Evolutionary conservation across 2,888 invertebrate species (phyloP), one percentile per base, ranked within the genome.

Genomic region (Agrenia bidenticulata): DNA sequence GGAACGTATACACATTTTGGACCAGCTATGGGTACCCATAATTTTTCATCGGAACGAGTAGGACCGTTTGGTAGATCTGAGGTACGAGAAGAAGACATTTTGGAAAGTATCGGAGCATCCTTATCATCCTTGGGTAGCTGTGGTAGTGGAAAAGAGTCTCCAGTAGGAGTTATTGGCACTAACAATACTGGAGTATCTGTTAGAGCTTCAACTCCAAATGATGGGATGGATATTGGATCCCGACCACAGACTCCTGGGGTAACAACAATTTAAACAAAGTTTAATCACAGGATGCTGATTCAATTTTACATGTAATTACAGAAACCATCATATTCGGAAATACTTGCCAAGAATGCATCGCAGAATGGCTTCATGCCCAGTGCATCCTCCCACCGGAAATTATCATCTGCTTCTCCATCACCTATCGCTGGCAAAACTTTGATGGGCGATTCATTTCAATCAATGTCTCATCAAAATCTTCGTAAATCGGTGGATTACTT

Each of bases 1-100:
- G 76, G 76, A 54, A 73, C 72, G 39, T 76, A 76, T 57, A 76
- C 73, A 21, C 75, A 74, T 62, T 75, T 75, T 68, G 75, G 73
- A n/a, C 69, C 69, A 26, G 13, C 51, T 4, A 19, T 17, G 23
- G 24, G 9, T 23, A 13, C 51, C n/a, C 64, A 32, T 32, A 7
- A 17, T 21, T 41, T 19, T n/a, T 42, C 37, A 49, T 32, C 32
- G 4, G 32, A 32, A 32, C 32, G 32, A 7, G 21, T 41, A 21
- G 53, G 39, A 2, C 21, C 24, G n/a, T 42, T 7, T 32, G 32
- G 32, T 32, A 56, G 41, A 49, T 37, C 27, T 23, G 51, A 51
- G 13, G 4, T 19, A 1, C 53, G 19, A 26, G 61, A 37, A 17
- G 23, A 39, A 42, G 39, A 21, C 21, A 17, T 61, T n/a, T 23